Evolutionary conservation across 2,888 invertebrate genomes (phyloP), one percentile per base, ranked within the genome.

Genomic region (Synanthedon andrenaeformis): DNA sequence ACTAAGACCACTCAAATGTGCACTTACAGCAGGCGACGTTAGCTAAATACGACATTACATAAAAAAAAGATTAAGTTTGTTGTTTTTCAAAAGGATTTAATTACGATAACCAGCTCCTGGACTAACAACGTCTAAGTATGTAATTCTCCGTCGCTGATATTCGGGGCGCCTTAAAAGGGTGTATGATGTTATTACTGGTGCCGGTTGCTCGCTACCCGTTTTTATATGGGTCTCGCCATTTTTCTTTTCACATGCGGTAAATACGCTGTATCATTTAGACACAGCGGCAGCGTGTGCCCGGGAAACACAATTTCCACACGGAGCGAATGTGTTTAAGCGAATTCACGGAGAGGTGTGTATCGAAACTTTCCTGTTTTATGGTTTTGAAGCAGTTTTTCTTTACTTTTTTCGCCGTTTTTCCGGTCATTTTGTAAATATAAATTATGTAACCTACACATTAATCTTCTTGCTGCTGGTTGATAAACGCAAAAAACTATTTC

Each of bases 131-230:
- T 4, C 13, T 48, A 48, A 23, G 52, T 23, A 52, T 49, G 50
- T 53, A 53, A 50, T 53, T 53, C 49, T 35, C 41, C 13, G 53
- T 14, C 41, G 41, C 48, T 53, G 50, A 53, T 53, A 49, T 49
- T 17, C 14, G 50, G 12, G 49, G 53, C 48, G 48, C 53, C 50
- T 53, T 53, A 53, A 53, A 53, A 50, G 53, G 53, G 53, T 53
- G 41, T 35, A 28, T 42, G 42, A 53, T 49, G 35, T 53, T 53
- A 53, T 53, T 49, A 45, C 50, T 17, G 48, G 19, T 48, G 41
- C 48, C 53, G 17, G 53, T 53, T 49, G 53, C n/a, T 35, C 19
- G 23, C 52, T 28, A 48, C 13, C 48, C 17, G 49, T 17, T 49
- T 49, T 49, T 49, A 49, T 49, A 17, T 8, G 49, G 17, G 23